Evolutionary conservation across 2,888 invertebrate genomes (phyloP).

Genomic region (Phengaris arion): DNA sequence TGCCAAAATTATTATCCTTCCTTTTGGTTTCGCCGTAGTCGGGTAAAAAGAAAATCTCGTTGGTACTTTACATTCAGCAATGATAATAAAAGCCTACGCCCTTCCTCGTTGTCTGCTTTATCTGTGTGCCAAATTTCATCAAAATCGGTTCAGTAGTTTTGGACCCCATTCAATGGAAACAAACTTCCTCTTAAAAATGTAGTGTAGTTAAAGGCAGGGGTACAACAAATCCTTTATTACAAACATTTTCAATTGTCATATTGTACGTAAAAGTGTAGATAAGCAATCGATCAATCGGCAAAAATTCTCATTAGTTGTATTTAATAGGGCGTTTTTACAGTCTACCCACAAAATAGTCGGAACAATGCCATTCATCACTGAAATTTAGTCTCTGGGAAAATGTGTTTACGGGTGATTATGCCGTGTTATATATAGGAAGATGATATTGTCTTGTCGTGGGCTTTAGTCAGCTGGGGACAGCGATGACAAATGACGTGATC

Average conservation of each 20-base stretch:
- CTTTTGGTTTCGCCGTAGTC: too few species aligned
- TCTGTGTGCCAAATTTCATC: too few species aligned
- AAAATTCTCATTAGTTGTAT: slow-evolving; percentile 69
- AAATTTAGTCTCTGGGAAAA: not conserved
- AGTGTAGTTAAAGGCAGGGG: not conserved
- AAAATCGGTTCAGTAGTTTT: too few species aligned
- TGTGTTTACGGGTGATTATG: slow-evolving; percentile 29
- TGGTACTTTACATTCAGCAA: too few species aligned
- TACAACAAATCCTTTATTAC: not conserved
- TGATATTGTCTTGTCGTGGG: slow-evolving; percentile 46
- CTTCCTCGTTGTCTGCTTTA: too few species aligned
- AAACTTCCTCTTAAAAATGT: too few species aligned
- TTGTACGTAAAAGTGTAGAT: slow-evolving; percentile 30
- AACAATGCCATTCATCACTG: not conserved
- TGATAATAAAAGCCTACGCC: too few species aligned
- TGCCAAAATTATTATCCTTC: too few species aligned
- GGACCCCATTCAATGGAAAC: too few species aligned
- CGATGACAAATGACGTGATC: slow-evolving; percentile 75
- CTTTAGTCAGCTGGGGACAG: slow-evolving; percentile 55
- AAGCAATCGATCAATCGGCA: slow-evolving; percentile 63
- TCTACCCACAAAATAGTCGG: slow-evolving; percentile 27
- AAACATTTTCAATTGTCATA: slow-evolving; percentile 7
- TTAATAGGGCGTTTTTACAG: slow-evolving; percentile 65
- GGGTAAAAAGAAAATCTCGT: too few species aligned
- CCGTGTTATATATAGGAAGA: slow-evolving; percentile 32